Percentiles rank a stretch among this genome's conserved stretches.
Evolutionary conservation across 2,113 vertebrate genomes (phyloP).

Genomic region (Takifugu flavidus): DNA sequence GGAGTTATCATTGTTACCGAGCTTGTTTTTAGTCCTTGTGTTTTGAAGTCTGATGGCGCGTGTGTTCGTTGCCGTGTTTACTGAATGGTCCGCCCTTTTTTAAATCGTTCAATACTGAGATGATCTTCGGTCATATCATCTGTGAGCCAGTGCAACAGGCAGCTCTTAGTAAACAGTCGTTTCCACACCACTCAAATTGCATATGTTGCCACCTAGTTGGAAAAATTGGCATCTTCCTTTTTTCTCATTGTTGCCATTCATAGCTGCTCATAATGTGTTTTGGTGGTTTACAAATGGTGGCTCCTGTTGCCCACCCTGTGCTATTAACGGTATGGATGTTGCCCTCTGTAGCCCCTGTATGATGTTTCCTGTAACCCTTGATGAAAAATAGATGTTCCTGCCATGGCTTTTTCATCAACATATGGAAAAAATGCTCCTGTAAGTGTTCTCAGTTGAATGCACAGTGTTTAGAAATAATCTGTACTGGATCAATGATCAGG

Average conservation of each 20-base stretch:
- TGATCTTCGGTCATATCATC: slow-evolving; percentile 35
- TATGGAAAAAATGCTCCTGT: slow-evolving; percentile 74
- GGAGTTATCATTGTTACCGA: background rate
- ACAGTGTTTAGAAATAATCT: slow-evolving; percentile 59
- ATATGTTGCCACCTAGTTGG: slow-evolving; percentile 45
- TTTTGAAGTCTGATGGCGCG: slow-evolving; percentile 38
- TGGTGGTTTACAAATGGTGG: slow-evolving; percentile 70
- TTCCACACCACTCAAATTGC: slow-evolving; percentile 48
- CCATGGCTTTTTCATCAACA: slow-evolving; percentile 74
- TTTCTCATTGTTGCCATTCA: slow-evolving; percentile 47
- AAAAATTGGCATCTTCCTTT: slow-evolving; percentile 40
- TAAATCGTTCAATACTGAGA: slow-evolving; percentile 1
- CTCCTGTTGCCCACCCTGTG: slow-evolving; percentile 61
- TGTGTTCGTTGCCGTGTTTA: slow-evolving; percentile 36
- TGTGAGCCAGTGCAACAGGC: slow-evolving; percentile 50
- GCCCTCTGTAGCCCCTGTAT: slow-evolving; percentile 68
- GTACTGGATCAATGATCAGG: slow-evolving; percentile 66
- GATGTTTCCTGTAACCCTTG: slow-evolving; percentile 67
- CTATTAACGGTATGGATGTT: slow-evolving; percentile 74
- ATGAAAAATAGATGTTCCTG: slow-evolving; percentile 68
- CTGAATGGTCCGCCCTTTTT: background rate
- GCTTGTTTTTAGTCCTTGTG: slow-evolving; percentile 44
- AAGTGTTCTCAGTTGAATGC: slow-evolving; percentile 76
- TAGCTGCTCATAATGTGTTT: slow-evolving; percentile 61
- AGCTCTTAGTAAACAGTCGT: slow-evolving; percentile 43